Evolutionary conservation across 64 coral and sea anemone genomes (phyloP).

Genomic region (Montipora cactus): DNA sequence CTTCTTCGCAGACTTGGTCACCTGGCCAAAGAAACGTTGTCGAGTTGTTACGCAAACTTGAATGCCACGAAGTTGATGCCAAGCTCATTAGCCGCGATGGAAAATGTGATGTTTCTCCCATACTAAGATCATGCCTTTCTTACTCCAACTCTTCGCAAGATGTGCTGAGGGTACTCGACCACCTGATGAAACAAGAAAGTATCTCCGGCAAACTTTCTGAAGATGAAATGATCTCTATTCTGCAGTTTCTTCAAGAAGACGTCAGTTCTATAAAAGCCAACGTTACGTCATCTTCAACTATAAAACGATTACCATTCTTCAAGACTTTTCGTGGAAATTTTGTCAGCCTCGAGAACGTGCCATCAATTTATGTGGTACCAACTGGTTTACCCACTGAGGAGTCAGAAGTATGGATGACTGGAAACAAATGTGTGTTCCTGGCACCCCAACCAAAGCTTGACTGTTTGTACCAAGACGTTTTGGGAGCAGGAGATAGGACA

Average conservation of each 20-base stretch:
- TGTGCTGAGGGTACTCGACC: slow-evolving; percentile 72
- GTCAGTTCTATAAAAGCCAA: slow-evolving; percentile 4
- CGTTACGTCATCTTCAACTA: background rate
- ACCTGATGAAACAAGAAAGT: slow-evolving; percentile 29
- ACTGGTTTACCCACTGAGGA: slow-evolving; percentile 66
- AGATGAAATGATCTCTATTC: slow-evolving; percentile 35
- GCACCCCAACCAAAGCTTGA: slow-evolving; percentile 52
- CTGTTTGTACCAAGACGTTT: slow-evolving; percentile 49
- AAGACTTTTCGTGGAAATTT: slow-evolving; percentile 67
- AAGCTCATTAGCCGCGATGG: slow-evolving; percentile 43
- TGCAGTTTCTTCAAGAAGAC: slow-evolving; percentile 86
- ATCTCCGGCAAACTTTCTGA: slow-evolving; percentile 57
- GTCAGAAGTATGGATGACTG: slow-evolving; percentile 70
- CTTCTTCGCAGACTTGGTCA: slow-evolving; percentile 41
- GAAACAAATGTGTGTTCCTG: slow-evolving; percentile 73
- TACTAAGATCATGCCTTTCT: slow-evolving; percentile 70
- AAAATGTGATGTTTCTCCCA: background rate
- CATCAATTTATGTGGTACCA: slow-evolving; percentile 65
- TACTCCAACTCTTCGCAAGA: slow-evolving; percentile 70
- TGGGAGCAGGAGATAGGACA: slow-evolving; percentile 62
- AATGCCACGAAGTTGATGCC: slow-evolving; percentile 63
- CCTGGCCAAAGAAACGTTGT: slow-evolving; percentile 47
- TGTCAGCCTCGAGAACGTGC: slow-evolving; percentile 56
- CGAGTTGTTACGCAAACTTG: slow-evolving; percentile 22
- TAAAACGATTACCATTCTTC: slow-evolving; percentile 87